Percentiles rank a stretch among this genome's conserved stretches.
phyloP scores from a whole-genome alignment of 2,113 vertebrate genomes.

The Ciconia stormi region DNA sequence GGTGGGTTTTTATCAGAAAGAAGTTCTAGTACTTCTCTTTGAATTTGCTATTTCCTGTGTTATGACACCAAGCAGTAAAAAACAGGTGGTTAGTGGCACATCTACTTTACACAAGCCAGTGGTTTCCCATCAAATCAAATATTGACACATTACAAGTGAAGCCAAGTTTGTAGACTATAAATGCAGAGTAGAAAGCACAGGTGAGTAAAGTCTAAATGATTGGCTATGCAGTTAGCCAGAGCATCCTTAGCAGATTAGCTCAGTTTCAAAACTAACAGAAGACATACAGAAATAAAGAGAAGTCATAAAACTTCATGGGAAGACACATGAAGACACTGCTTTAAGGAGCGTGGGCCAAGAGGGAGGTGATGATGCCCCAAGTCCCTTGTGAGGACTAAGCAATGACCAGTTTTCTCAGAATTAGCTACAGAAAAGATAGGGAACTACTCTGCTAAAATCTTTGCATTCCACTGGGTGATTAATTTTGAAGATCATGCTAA shows the following conservation, averaged over 20 bases:
- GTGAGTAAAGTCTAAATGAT: neutral
- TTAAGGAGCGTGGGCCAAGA: neutral
- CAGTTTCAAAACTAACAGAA: neutral
- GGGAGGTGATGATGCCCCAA: neutral
- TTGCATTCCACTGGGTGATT: accelerated
- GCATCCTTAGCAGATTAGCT: neutral
- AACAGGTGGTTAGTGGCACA: too few species aligned
- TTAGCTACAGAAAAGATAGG: neutral
- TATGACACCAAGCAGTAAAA: neutral
- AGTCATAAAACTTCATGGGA: neutral
- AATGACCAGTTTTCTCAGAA: neutral
- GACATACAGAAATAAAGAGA: neutral
- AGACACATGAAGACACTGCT: neutral
- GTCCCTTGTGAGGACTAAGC: neutral
- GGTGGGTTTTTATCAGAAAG: neutral
- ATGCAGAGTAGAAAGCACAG: neutral
- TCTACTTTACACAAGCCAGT: neutral
- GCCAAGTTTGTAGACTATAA: neutral
- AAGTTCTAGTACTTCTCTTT: neutral
- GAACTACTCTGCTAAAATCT: neutral
- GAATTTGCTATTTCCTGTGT: neutral
- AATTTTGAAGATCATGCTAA: neutral
- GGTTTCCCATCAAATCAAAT: neutral
- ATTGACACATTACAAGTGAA: neutral
- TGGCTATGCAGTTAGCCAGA: neutral